A percentile compares a stretch with the other conserved stretches of the same genome.
Evolutionary conservation across 2,888 invertebrate genomes (phyloP).

Genomic region (Caradrina clavipalpis): DNA sequence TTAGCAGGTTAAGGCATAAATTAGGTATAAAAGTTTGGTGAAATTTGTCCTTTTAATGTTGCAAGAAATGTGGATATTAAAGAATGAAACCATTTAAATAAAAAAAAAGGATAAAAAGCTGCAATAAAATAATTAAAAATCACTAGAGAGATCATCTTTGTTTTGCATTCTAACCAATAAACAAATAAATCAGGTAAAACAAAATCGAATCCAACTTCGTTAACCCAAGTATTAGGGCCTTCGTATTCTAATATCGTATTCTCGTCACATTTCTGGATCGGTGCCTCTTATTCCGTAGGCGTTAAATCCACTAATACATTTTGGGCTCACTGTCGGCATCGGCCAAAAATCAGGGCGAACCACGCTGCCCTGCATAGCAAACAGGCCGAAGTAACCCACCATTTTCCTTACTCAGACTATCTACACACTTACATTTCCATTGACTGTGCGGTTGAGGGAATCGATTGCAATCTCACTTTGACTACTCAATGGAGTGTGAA

Average conservation of each 20-base stretch:
- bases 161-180: constrained; percentile 3
- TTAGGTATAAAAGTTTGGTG: too few relatives aligned
- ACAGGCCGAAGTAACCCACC: constrained; percentile 67
- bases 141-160: neutral
- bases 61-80: too few relatives aligned
- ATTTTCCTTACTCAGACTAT: constrained; percentile 37
- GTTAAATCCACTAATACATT: constrained; percentile 89
- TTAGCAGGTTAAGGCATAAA: too few relatives aligned
- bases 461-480: constrained; percentile 44
- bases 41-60: too few relatives aligned
- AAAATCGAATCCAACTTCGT: constrained; percentile 45
- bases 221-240: constrained; percentile 43
- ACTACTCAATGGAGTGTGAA: constrained; percentile 49
- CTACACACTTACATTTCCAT: constrained; percentile 51
- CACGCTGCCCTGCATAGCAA: constrained; percentile 87
- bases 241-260: constrained; percentile 79
- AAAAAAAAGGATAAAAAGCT: too few relatives aligned
- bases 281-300: constrained; percentile 82
- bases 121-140: too few relatives aligned
- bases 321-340: constrained; percentile 85
- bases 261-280: constrained; percentile 80
- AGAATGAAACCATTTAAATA: too few relatives aligned
- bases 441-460: constrained; percentile 43
- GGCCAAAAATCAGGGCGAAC: constrained; percentile 87
- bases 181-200: constrained; percentile 41